phyloP scores from a whole-genome alignment of 2,113 vertebrate genomes.

The Nestor notabilis region DNA sequence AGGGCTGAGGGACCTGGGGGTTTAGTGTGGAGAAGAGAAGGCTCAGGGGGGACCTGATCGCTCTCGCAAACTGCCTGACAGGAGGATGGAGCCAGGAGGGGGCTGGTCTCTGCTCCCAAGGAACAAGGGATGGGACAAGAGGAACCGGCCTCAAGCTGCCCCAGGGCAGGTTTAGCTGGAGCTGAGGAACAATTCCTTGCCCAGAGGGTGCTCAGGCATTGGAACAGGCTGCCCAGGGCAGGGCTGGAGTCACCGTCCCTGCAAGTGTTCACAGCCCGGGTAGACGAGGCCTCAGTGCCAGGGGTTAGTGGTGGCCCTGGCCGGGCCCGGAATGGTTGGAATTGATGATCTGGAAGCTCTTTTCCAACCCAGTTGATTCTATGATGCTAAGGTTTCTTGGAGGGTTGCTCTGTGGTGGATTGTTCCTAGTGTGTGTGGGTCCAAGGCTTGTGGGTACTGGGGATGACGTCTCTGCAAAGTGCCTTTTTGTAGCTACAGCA shows the following conservation, averaged over 20 bases:
- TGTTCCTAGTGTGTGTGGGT: not conserved
- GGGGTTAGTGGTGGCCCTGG: not conserved
- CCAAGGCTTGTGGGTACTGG: no score
- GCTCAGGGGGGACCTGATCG: no score
- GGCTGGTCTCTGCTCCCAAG: no score
- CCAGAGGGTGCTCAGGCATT: not conserved
- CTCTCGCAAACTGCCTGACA: no score
- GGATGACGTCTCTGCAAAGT: not conserved
- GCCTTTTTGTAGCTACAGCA: not conserved
- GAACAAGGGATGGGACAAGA: no score
- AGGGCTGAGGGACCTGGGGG: not conserved
- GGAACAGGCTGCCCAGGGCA: not conserved
- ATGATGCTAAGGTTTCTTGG: not conserved
- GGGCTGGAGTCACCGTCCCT: not conserved
- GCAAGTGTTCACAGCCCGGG: not conserved
- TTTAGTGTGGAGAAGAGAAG: not conserved
- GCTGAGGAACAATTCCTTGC: not conserved
- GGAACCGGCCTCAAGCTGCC: no score
- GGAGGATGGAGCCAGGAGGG: no score
- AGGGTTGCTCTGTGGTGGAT: not conserved
- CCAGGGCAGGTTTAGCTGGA: no score
- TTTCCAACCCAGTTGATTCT: not conserved
- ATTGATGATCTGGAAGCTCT: not conserved
- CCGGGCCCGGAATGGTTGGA: not conserved
- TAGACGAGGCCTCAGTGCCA: no score